These are phyloP conservation scores for Drosophila phalerata DNA, from an alignment of 2,888 invertebrate species.

Conservation along the genomic window DNA sequence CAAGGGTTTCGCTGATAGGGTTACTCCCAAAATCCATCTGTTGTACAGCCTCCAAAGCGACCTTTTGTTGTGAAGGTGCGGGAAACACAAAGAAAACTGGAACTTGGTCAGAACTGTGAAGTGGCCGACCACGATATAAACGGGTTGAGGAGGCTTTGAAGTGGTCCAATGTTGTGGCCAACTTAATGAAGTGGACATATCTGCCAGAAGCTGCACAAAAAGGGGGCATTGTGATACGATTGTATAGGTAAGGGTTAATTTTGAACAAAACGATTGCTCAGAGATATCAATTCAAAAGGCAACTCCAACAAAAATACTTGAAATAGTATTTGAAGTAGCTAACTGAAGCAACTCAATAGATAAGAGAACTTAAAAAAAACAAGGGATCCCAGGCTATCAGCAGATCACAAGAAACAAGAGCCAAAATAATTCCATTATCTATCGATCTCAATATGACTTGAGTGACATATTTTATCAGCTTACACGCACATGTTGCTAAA, in stretches of 20 bases:
- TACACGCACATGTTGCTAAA: constrained; percentile 42
- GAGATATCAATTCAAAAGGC: constrained; percentile 37
- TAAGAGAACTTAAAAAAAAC: not conserved
- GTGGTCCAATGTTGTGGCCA: constrained; percentile 61
- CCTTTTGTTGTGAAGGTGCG: constrained; percentile 66
- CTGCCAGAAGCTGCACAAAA: constrained; percentile 46
- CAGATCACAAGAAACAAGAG: constrained; percentile 4
- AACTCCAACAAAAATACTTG: constrained; percentile 9
- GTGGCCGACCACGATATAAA: constrained; percentile 25
- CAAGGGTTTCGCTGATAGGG: constrained; percentile 50
- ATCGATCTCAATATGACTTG: constrained; percentile 35
- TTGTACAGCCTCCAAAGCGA: constrained; percentile 20
- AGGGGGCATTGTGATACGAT: constrained; percentile 48
- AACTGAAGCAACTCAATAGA: constrained; percentile 1
- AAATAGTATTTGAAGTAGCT: constrained; percentile 8
- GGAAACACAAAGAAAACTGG: constrained; percentile 36
- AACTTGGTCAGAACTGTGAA: constrained; percentile 46
- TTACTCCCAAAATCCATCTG: constrained; percentile 14
- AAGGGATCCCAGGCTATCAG: constrained; percentile 1
- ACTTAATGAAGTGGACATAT: constrained; percentile 77
- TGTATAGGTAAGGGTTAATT: constrained; percentile 21
- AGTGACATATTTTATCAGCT: constrained; percentile 46
- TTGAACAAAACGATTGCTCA: constrained; percentile 17
- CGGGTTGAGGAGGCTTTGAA: constrained; percentile 55
- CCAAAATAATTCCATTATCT: constrained; percentile 36